phyloP scores from a whole-genome alignment of 2,113 vertebrate species.

The Chaetodon auriga region DNA sequence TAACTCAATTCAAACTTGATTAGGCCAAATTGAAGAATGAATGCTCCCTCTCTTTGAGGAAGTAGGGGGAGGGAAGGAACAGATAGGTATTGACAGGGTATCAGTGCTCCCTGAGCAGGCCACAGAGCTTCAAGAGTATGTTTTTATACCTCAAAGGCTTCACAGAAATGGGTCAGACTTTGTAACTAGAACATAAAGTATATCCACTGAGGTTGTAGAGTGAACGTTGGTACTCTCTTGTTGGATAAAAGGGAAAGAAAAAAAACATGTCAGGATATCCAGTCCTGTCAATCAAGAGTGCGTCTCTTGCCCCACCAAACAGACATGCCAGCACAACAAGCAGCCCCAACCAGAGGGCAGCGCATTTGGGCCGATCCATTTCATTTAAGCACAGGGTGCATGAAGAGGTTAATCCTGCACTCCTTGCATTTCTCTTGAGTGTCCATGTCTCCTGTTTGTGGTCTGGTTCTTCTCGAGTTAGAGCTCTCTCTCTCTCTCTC shows the following conservation, averaged over 20 bases:
- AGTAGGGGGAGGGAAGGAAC: conserved; percentile 34
- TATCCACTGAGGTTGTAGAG: conserved; percentile 45
- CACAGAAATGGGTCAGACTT: conserved; percentile 47
- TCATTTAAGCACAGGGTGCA: conserved; percentile 61
- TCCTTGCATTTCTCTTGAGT: conserved; percentile 54
- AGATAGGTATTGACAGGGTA: conserved; percentile 64
- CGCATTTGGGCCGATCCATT: conserved; percentile 66
- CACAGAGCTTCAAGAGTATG: conserved; percentile 41
- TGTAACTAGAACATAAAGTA: conserved; percentile 44
- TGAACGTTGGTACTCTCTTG: conserved; percentile 46
- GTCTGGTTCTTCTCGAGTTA: conserved; percentile 30
- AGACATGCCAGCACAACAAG: conserved; percentile 30
- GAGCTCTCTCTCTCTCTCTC: background rate
- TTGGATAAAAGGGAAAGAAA: conserved; percentile 23
- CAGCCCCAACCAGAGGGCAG: conserved; percentile 44
- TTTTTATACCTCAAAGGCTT: conserved; percentile 55
- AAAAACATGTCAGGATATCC: conserved; percentile 44
- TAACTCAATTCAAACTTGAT: conserved; percentile 85
- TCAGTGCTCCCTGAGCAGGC: conserved; percentile 51
- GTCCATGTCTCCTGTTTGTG: conserved; percentile 61
- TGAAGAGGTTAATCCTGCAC: conserved; percentile 73
- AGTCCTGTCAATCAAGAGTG: conserved; percentile 50
- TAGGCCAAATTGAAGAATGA: conserved; percentile 84
- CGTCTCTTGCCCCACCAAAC: conserved; percentile 22
- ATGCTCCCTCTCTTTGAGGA: conserved; percentile 74